Evolutionary conservation across 2,113 vertebrate genomes (phyloP), one percentile per base, ranked within the genome.

Genomic region (Ceuthmochares aereus): DNA sequence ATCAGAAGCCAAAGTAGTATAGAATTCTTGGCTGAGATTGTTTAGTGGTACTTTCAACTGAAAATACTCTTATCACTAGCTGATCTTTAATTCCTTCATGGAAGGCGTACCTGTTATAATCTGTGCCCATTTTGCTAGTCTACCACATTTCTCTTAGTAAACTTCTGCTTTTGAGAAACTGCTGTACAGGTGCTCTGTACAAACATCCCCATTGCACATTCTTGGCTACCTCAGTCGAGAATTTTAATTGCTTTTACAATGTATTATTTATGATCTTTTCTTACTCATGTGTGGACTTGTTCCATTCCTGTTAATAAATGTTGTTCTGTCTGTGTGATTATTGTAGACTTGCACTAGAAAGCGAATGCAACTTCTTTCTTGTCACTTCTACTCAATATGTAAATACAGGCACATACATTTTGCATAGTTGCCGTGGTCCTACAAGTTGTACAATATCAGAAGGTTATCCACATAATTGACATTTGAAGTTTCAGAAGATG

Each of bases 321-420:
- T 98, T 98, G 97, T 98, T 98, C 97, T 96, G 98, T 98, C 98
- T 97, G 98, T 98, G 98, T 98, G 98, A 96, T 98, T 98, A 97
- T 98, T 98, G 80, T 97, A 98, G 96, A 97, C 79, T 96, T 96
- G 86, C 92, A 91, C 78, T 97, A 95, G 96, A 91, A 97, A 52
- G 69, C 63, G 87, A 76, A 72, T 78, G 56, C 93, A 83, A 87
- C 70, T 95, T 95, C 88, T 92, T 96, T 64, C 73, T 91, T 96
- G 75, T 97, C 96, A 96, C 45, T 95, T 90, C 91, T 97, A 62
- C 77, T 89, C 58, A 72, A 18, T 91, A 54, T 89, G 47, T 96
- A 68, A 96, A 76, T 89, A 40, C 79, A 95, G 92, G 67, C 74
- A 5, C 51, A 25, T 82, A 89, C 74, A 77, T 67, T 52, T 97